Base-by-base conservation (phyloP, 1,140 invertebrate genomes). In the Tribolium madens region DNA sequence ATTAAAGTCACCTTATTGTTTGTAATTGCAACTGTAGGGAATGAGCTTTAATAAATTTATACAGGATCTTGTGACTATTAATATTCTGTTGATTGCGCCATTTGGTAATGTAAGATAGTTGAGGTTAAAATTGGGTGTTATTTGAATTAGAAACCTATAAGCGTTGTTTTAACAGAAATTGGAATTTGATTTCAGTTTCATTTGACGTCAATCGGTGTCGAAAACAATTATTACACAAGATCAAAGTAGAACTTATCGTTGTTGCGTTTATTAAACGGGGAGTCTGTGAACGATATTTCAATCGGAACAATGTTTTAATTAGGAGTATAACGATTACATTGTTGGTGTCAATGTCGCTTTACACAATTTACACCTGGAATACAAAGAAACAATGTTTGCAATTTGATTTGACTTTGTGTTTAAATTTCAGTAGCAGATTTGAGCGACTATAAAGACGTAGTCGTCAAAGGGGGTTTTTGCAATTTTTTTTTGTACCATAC, bases 311-410 rank as follows among this genome's bases (percentile, higher is more conserved):
- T 64, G 57, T 64, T 64, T 64, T 64, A 64, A 64, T 64, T 64
- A 26, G 57, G 57, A 64, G 57, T 64, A 64, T 64, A 64, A 64
- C 26, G 57, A 64, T 64, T 64, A 64, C 57, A 64, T 64, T 64
- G 57, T 64, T 42, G 57, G 57, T 64, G 57, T 64, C 57, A 64
- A 64, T 64, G 57, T 33, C 57, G 57, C 57, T 64, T 64, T 64
- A 64, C 21, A 33, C 57, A 64, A 64, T 64, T 64, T 64, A 64
- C 57, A 64, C 57, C 57, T 64, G 57, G 21, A 64, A 12, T 64
- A 64, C 21, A 64, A 64, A 64, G 57, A 64, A 33, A 64, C 21
- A 64, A 64, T 33, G 57, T 64, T 64, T 64, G 57, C 57, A 64
- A 64, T 64, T 64, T 64, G 57, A 64, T 64, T 64, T 64, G 26